Conservation (phyloP, 2,888 invertebrate species). For the Pocota personata region DNA sequence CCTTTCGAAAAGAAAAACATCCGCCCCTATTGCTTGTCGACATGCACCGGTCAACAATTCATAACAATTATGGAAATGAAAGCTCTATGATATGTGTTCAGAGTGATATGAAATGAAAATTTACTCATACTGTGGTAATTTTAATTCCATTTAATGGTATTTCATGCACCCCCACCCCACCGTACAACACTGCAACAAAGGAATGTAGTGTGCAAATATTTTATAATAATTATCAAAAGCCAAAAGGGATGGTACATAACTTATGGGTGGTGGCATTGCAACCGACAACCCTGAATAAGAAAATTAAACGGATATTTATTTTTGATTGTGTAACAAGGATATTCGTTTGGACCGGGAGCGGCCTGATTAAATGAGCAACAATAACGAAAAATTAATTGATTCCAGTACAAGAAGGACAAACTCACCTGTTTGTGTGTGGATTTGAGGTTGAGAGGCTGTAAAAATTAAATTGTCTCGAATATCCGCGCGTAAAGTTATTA, state of each 20-base stretch:
- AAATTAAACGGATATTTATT: conserved; percentile 1
- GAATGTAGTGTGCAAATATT: background rate
- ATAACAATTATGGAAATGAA: background rate
- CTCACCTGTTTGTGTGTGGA: no score
- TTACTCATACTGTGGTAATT: background rate
- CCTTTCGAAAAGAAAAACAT: no score
- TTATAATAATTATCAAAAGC: background rate
- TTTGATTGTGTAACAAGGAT: conserved; percentile 7
- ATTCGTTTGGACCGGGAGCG: background rate
- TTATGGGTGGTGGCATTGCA: background rate
- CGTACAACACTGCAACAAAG: no score
- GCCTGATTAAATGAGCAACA: background rate
- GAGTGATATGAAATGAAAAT: background rate
- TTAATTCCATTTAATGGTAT: background rate
- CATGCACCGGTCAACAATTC: background rate
- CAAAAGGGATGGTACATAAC: background rate
- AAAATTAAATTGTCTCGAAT: background rate
- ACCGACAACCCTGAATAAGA: background rate
- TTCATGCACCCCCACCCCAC: background rate
- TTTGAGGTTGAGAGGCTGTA: no score
- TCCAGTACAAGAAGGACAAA: background rate
- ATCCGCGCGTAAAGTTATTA: background rate
- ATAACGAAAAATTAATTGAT: conserved; percentile 4
- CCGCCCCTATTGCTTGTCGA: background rate
- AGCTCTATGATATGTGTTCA: background rate